Evolutionary conservation across 2,888 invertebrate species (phyloP), one percentile per base, ranked within the genome.

Genomic region (Hermodice carunculata): DNA sequence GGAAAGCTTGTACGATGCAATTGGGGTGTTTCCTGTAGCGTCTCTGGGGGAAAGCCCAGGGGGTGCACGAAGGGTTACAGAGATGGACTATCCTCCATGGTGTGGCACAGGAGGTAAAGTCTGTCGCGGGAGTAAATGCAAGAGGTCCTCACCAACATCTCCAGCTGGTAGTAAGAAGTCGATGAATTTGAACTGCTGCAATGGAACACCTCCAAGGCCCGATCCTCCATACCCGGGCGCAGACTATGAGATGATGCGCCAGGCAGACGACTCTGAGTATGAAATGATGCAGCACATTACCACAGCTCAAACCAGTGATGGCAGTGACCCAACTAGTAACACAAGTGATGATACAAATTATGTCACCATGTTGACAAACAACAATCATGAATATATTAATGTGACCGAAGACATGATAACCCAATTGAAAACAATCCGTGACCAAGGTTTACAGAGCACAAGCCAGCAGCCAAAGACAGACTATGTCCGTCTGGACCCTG

Each of bases 341-440:
- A 48, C 24, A 17, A 17, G 26, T 24, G 49, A 49, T 11, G n/a
- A n/a, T n/a, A n/a, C n/a, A n/a, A n/a, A n/a, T n/a, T n/a, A n/a
- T n/a, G n/a, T n/a, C n/a, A n/a, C n/a, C n/a, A 28, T 24, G 26
- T 26, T 29, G 24, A 42, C 29, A 34, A 60, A 60, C 52, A 60
- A 60, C 52, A 60, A 60, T 28, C 60, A 60, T 19, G 60, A 60
- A 28, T 60, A 60, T 29, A 48, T 60, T 22, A 60, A 60, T 37
- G 49, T 60, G 28, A 60, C 60, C 2, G 60, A 52, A 32, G 60
- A 60, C 26, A 60, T 60, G 60, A 60, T 60, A 6, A 51, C 32
- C 11, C 51, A 60, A 40, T 31, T 60, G 42, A 51, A 60, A 43
- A 14, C 40, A 8, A 60, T 60, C 29, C 28, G 60, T 54, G 42